Evolutionary conservation across 2,797 vertebrate genomes (phyloP).

Genomic region (Petrocephalus sullivani): DNA sequence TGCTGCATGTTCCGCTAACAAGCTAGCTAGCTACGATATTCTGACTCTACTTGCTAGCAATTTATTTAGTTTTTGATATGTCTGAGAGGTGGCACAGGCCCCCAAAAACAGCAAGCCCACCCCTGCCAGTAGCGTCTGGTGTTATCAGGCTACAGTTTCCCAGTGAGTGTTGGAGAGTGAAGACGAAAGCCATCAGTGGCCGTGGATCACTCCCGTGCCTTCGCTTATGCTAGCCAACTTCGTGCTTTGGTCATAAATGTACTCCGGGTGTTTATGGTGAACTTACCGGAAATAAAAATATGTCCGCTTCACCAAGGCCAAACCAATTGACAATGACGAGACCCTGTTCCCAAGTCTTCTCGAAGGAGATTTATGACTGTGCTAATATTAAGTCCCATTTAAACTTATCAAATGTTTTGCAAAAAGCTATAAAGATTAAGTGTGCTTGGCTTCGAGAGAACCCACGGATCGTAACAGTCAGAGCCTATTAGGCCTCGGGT

Average conservation of each 20-base stretch:
- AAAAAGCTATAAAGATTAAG: slow-evolving; percentile 28
- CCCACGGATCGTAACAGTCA: slow-evolving; percentile 21
- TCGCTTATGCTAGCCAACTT: not conserved
- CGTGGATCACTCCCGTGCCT: not conserved
- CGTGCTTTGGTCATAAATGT: not conserved
- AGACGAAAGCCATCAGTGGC: not conserved
- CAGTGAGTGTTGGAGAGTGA: not conserved
- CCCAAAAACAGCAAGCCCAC: not conserved
- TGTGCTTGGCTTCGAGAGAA: slow-evolving; percentile 30
- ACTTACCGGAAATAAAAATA: not conserved
- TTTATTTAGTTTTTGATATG: not conserved
- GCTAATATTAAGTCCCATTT: slow-evolving; percentile 21
- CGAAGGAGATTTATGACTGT: slow-evolving; percentile 22
- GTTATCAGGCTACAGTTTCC: not conserved
- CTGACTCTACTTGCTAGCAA: not conserved
- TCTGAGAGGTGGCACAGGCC: not conserved
- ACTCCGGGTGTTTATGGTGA: not conserved
- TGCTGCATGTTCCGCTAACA: not conserved
- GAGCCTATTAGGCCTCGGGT: slow-evolving; percentile 19
- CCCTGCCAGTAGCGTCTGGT: not conserved
- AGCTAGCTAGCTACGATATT: not conserved
- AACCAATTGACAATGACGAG: not conserved
- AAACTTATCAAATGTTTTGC: slow-evolving; percentile 24
- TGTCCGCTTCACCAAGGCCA: not conserved
- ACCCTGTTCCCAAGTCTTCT: not conserved